These are phyloP conservation scores for Caenorhabditis briggsae DNA, from an alignment of 1,140 invertebrate genomes.

Conservation along the genomic window DNA sequence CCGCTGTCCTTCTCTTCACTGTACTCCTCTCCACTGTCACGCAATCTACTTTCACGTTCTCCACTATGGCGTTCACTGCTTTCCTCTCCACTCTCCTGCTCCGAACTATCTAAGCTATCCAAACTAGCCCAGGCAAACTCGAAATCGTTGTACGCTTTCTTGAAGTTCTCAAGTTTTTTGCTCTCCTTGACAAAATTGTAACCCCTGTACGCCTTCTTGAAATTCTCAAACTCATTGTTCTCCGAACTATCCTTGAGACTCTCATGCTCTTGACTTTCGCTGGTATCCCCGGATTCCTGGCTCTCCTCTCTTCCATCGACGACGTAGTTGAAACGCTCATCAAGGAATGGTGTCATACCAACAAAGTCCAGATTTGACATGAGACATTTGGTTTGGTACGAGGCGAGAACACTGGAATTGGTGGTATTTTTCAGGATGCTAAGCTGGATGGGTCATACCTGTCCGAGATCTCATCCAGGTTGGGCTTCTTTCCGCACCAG, in stretches of 20 bases:
- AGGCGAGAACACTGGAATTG: background rate
- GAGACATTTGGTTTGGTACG: constrained; percentile 31
- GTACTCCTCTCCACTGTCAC: too few relatives aligned
- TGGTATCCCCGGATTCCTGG: background rate
- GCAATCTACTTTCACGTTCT: too few relatives aligned
- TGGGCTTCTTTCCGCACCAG: constrained; percentile 55
- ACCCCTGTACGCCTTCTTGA: too few relatives aligned
- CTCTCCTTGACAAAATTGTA: too few relatives aligned
- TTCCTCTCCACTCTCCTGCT: too few relatives aligned
- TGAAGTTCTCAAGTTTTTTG: too few relatives aligned
- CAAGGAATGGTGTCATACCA: constrained; percentile 25
- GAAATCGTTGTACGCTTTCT: background rate
- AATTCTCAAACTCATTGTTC: background rate
- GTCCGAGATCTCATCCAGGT: background rate
- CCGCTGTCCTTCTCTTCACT: too few relatives aligned
- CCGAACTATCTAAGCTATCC: background rate
- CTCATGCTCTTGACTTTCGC: background rate
- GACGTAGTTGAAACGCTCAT: background rate
- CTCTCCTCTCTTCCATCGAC: background rate
- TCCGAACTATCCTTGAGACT: background rate
- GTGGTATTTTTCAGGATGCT: background rate
- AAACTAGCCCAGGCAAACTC: background rate
- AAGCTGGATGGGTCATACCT: background rate
- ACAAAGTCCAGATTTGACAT: constrained; percentile 17
- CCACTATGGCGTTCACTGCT: too few relatives aligned